Evolutionary conservation across 2,113 vertebrate species (phyloP), one percentile per base, ranked within the genome.

Genomic region (Hippocampus comes): DNA sequence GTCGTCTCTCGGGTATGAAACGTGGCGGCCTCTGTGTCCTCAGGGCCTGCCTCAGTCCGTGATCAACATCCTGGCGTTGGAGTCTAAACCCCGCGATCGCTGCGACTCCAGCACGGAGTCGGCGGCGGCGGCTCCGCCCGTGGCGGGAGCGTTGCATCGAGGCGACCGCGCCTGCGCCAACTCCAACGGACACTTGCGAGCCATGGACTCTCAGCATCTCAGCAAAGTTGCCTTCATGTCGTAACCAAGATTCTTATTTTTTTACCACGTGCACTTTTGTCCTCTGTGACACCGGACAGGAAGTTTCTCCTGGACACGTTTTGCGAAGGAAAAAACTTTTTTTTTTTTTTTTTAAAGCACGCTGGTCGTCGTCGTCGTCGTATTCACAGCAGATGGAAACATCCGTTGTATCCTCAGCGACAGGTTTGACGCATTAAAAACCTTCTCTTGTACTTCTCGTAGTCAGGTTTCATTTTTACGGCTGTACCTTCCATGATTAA

Each of bases 21-120:
- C 21, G 34, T 42, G 17, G 2, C 30, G 1, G 10, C 43, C 12
- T 64, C 0, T 42, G 8, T 65, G 68, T 63, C 60, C 11, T 25
- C 81, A 97, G 96, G 95, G 97, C 80, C 87, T 96, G 75, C 95
- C 96, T 76, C 93, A 91, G 80, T 91, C 95, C 43, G 90, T 98
- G 65, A 89, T 91, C 76, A 90, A 93, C 79, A 95, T 97, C 70
- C 83, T 97, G 85, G 94, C 94, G 20, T 89, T 95, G 38, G 88
- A 93, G 59, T 78, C 87, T 5, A 84, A 88, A 21, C 83, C 82
- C 2, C 82, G 89, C 0, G 84, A 91, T 0, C 83, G 92, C 69
- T 90, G 90, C 0, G 91, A 93, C 14, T 75, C 23, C 0, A 85
- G 60, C 0, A 11, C 53, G 70, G 60, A 14, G 27, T 20, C 48